Conservation (phyloP, 2,113 vertebrate species). For the Odocoileus hemionus region DNA sequence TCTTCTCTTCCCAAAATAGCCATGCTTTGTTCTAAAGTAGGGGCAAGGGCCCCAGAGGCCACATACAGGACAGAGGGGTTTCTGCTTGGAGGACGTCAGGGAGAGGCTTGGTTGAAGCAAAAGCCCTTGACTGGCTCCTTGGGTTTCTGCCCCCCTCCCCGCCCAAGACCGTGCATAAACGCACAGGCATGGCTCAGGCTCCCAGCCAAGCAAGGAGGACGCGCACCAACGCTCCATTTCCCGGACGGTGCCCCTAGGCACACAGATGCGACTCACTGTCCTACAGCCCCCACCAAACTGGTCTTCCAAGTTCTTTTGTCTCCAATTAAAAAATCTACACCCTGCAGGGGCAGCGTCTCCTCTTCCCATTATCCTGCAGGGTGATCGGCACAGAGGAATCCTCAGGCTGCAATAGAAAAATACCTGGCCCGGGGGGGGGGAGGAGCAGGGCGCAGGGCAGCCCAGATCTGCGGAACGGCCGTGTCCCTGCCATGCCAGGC, state of each 20-base stretch:
- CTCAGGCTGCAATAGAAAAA: no score
- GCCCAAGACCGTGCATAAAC: fast-evolving
- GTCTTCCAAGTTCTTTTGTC: background rate
- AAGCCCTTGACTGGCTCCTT: no score
- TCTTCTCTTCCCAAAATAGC: background rate
- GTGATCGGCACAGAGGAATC: fast-evolving
- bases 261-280: fast-evolving
- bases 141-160: fast-evolving
- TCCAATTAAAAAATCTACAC: background rate
- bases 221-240: fast-evolving
- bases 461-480: fast-evolving
- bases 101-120: background rate
- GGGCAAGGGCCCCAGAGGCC: background rate
- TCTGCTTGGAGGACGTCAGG: background rate
- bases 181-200: fast-evolving
- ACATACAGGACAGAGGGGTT: fast-evolving
- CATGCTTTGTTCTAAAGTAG: background rate
- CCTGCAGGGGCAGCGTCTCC: background rate
- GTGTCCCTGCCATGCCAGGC: fast-evolving
- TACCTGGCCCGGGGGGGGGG: fast-evolving
- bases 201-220: background rate
- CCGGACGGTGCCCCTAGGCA: background rate
- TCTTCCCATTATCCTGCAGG: fast-evolving
- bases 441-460: background rate
- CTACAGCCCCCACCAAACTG: background rate